Percentiles rank a stretch among this genome's conserved stretches.
These are phyloP conservation scores for Cynopterus sphinx DNA, from an alignment of 2,797 vertebrate genomes.

Conservation along the genomic window DNA sequence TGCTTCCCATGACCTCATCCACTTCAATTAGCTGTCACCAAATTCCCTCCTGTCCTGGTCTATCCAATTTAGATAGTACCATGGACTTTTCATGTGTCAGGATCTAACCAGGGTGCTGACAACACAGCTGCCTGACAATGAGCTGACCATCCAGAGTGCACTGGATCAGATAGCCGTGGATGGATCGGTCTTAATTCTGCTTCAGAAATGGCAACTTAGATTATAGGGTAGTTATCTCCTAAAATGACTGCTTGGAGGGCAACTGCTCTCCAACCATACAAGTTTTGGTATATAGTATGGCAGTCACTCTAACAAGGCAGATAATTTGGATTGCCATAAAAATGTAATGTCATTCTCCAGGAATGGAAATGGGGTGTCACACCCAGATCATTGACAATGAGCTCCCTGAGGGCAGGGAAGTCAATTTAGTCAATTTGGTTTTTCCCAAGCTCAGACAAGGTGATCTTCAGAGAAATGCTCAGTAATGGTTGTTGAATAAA, in stretches of 20 bases:
- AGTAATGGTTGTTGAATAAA: slow-evolving; percentile 35
- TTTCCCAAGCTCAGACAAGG: slow-evolving; percentile 13
- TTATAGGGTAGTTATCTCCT: neutral
- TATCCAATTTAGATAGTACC: neutral
- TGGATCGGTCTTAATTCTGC: neutral
- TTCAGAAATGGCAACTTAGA: slow-evolving; percentile 26
- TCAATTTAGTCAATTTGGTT: neutral
- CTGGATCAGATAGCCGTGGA: neutral
- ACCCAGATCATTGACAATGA: neutral
- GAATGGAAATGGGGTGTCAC: neutral
- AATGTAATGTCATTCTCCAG: neutral
- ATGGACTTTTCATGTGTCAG: neutral
- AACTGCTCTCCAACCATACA: neutral
- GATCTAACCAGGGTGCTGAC: neutral
- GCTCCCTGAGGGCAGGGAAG: neutral
- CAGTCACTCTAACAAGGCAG: neutral
- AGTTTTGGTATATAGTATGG: neutral
- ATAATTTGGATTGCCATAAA: neutral
- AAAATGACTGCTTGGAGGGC: neutral
- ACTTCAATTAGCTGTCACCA: neutral
- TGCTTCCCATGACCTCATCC: neutral
- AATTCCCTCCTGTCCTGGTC: neutral
- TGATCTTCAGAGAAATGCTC: neutral
- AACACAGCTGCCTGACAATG: neutral
- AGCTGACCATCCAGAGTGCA: neutral